These are phyloP conservation scores for Spilarctia lutea DNA, from an alignment of 2,888 invertebrate species.

Conservation along the genomic window DNA sequence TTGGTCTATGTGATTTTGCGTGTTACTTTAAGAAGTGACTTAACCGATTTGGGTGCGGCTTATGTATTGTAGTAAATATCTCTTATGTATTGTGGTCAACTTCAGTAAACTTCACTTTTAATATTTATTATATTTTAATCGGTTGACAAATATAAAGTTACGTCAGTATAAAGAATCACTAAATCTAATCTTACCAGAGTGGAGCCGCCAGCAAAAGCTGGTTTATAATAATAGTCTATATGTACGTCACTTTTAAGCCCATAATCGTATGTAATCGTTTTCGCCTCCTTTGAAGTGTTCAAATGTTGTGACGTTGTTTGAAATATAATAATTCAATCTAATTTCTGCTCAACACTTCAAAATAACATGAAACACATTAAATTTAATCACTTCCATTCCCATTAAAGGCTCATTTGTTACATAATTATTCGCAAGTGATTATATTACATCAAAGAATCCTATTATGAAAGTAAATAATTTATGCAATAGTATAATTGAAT, in stretches of 20 bases:
- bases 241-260: neutral
- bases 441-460: slow-evolving; percentile 19
- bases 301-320: neutral
- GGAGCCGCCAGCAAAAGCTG: no score
- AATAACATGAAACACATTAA: neutral
- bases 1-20: no score
- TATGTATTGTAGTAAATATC: no score
- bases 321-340: slow-evolving; percentile 7
- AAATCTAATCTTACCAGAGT: no score
- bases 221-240: no score
- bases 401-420: slow-evolving; percentile 7
- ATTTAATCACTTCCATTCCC: slow-evolving; percentile 2
- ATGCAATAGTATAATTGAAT: slow-evolving; percentile 37
- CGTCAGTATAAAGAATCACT: no score
- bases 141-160: no score
- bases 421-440: slow-evolving; percentile 17
- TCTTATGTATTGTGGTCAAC: no score
- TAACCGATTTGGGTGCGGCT: no score
- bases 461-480: slow-evolving; percentile 31
- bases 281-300: neutral
- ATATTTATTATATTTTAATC: no score
- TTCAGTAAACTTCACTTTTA: no score
- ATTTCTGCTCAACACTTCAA: neutral
- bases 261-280: neutral
- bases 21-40: no score